A percentile compares a stretch with the other conserved stretches of the same genome.
These are phyloP conservation scores for Nerophis ophidion DNA, from an alignment of 2,113 vertebrate genomes.

Conservation along the genomic window DNA sequence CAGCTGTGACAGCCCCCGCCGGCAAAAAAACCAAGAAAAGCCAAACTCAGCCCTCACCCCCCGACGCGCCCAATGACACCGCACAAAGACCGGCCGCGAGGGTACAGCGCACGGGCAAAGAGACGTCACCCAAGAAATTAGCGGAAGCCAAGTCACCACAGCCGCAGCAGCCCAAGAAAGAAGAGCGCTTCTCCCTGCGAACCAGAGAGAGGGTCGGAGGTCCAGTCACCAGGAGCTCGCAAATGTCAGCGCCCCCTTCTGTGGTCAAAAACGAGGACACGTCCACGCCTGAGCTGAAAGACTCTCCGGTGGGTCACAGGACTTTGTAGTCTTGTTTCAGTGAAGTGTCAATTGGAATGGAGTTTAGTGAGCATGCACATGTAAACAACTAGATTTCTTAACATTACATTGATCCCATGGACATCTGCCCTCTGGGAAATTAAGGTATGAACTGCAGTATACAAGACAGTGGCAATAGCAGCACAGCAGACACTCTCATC, in stretches of 20 bases:
- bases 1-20: constrained; percentile 61
- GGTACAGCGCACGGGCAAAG: constrained; percentile 79
- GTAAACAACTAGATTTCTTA: too few relatives aligned
- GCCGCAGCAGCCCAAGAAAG: constrained; percentile 70
- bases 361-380: too few relatives aligned
- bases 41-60: constrained; percentile 60
- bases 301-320: constrained; percentile 58
- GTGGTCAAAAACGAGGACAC: constrained; percentile 77
- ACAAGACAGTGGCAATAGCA: too few relatives aligned
- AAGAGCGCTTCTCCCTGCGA: constrained; percentile 79
- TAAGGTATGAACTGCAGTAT: too few relatives aligned
- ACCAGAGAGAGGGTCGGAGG: constrained; percentile 82
- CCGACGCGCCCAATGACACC: constrained; percentile 39
- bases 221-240: constrained; percentile 87
- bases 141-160: constrained; percentile 62
- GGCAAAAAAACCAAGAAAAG: constrained; percentile 77
- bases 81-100: constrained; percentile 60
- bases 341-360: too few relatives aligned
- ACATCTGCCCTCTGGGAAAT: too few relatives aligned
- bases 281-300: constrained; percentile 77
- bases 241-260: constrained; percentile 71
- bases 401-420: too few relatives aligned
- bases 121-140: constrained; percentile 69
- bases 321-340: not conserved
- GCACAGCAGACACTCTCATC: too few relatives aligned